Evolutionary conservation across 2,888 invertebrate genomes (phyloP).

Genomic region (Netelia inedita): DNA sequence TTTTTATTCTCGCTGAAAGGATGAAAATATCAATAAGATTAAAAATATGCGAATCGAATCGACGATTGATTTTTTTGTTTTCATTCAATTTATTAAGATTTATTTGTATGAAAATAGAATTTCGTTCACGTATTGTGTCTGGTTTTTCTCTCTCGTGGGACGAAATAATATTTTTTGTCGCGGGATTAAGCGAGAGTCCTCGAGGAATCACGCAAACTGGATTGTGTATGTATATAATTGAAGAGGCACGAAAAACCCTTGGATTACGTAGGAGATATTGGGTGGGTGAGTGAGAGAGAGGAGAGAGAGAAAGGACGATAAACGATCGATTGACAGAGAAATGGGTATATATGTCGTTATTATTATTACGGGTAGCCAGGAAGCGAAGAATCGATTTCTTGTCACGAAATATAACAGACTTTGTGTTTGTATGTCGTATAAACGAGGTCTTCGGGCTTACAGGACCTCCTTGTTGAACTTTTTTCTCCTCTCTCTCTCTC

Average conservation of each 20-base stretch:
- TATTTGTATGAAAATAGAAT: not conserved
- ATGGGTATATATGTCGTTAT: slow-evolving; percentile 47
- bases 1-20: too few relatives aligned
- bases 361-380: slow-evolving; percentile 33
- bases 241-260: slow-evolving; percentile 10
- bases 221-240: slow-evolving; percentile 31
- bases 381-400: slow-evolving; percentile 63
- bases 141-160: not conserved
- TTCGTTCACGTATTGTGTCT: not conserved
- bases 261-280: not conserved
- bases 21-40: too few relatives aligned
- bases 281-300: slow-evolving; percentile 19
- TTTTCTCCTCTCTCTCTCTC: slow-evolving; percentile 14
- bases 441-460: not conserved
- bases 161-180: not conserved
- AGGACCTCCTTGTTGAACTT: slow-evolving; percentile 34
- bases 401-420: slow-evolving; percentile 59
- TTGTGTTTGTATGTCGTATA: slow-evolving; percentile 31
- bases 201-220: not conserved
- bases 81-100: not conserved
- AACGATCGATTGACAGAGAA: slow-evolving; percentile 41
- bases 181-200: not conserved
- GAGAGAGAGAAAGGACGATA: slow-evolving; percentile 14
- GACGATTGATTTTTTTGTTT: too few relatives aligned
- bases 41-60: too few relatives aligned